Percentiles rank a stretch among this genome's conserved stretches.
Evolutionary conservation across 2,888 invertebrate genomes (phyloP).

Genomic region (Desoria tigrina): DNA sequence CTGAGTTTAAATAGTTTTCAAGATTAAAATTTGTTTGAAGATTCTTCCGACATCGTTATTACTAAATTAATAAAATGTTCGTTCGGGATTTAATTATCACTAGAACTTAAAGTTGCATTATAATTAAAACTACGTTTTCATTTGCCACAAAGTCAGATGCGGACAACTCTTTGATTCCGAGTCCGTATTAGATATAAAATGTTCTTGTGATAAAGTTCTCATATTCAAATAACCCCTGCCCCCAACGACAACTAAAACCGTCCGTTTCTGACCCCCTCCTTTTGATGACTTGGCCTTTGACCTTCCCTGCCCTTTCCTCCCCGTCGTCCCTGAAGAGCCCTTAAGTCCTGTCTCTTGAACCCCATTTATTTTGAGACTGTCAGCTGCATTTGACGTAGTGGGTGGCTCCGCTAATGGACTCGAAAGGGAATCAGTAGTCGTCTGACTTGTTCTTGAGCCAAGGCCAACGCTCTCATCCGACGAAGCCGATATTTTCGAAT

Average conservation of each 20-base stretch:
- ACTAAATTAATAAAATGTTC: too few relatives aligned
- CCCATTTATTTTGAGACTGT: background rate
- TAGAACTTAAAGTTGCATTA: too few relatives aligned
- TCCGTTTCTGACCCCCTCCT: slow-evolving; percentile 58
- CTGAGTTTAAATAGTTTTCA: too few relatives aligned
- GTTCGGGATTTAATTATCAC: too few relatives aligned
- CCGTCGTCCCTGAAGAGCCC: background rate
- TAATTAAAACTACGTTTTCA: slow-evolving; percentile 62
- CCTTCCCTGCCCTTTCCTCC: background rate
- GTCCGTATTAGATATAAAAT: slow-evolving; percentile 61
- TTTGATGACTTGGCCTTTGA: slow-evolving; percentile 1
- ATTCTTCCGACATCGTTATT: too few relatives aligned
- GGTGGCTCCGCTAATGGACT: background rate
- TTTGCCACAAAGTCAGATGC: slow-evolving; percentile 87
- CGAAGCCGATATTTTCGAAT: slow-evolving; percentile 81
- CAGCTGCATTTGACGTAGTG: slow-evolving; percentile 6
- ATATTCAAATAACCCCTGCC: slow-evolving; percentile 86
- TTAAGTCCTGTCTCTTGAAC: background rate
- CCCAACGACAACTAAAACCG: slow-evolving; percentile 82
- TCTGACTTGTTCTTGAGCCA: slow-evolving; percentile 59
- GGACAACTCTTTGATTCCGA: slow-evolving; percentile 69
- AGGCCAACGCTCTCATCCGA: slow-evolving; percentile 66
- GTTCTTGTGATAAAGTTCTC: slow-evolving; percentile 69
- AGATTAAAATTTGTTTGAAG: too few relatives aligned
- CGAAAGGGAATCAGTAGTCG: slow-evolving; percentile 13